Base-by-base conservation (phyloP, 2,113 vertebrate genomes). In the Malurus elegans region DNA sequence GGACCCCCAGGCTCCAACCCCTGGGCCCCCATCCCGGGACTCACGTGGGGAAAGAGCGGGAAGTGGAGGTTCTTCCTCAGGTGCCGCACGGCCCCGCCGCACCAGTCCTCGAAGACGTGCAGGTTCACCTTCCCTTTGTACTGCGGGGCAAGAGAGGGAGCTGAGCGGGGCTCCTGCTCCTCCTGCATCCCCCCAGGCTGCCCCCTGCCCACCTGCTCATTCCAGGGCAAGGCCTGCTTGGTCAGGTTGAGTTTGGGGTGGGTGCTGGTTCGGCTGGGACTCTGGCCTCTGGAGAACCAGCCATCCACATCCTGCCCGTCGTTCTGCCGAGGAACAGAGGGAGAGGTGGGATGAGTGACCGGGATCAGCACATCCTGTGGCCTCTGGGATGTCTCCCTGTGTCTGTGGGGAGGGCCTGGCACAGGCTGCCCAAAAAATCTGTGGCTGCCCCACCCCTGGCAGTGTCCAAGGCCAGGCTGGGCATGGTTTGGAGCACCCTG, bases 81-180 rank as follows among this genome's bases (percentile, higher is more conserved):
- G 75, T 99, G 99, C 93, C 98, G 96, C 73, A 99, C 95, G 0
- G 99, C 98, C 14, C 99, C 99, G 6, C 99, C 99, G 2, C 99
- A 99, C 99, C 99, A 99, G 97, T 99, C 99, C 93, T 99, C 99
- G 8, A 99, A 99, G 82, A 99, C 99, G 4, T 99, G 99, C 83
- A 99, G 97, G 97, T 99, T 99, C 18, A 98, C 99, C 93, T 98
- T 99, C 71, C 99, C 99, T 87, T 99, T 99, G 97, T 98, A 99
- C 99, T 99, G 98, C 3, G 32, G 79, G 96, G 44, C 0, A 8
- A 34, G 18, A 89, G 47, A 15, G 42, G 62, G 8, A 24, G n/a
- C 3, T 40, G 11, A 91, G 65, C 0, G n/a, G 26, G 45, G 29
- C 18, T n/a, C 7, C 34, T 50, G 34, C 70, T 42, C 14, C 29